A percentile compares a stretch with the other conserved stretches of the same genome.
Conservation (phyloP, 2,797 vertebrate species). For the Gobionotothen gibberifrons region DNA sequence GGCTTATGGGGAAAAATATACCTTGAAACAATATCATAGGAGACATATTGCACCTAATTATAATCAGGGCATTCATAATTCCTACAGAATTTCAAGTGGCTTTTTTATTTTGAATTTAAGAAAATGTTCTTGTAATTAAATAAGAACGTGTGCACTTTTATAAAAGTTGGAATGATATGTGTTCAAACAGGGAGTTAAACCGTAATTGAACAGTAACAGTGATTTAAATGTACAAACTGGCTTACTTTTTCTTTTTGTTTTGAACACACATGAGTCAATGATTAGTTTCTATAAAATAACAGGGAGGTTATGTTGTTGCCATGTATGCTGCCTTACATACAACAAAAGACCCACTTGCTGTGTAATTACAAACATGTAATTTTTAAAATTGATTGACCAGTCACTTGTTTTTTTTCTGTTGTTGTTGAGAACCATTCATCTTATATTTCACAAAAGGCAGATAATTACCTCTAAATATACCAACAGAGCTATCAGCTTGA, state of each 20-base stretch:
- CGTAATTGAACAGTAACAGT: neutral
- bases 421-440: neutral
- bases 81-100: neutral
- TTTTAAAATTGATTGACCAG: neutral
- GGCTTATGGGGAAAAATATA: neutral
- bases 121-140: neutral
- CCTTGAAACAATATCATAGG: neutral
- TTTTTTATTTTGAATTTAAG: constrained; percentile 19
- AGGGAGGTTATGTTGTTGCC: neutral
- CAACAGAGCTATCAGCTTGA: neutral
- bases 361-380: neutral
- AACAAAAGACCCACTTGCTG: neutral
- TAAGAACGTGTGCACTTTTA: neutral
- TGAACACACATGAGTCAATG: neutral
- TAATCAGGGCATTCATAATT: neutral
- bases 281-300: neutral
- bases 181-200: neutral
- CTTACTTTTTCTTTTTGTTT: neutral
- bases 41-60: neutral
- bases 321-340: neutral
- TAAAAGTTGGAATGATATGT: neutral
- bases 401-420: neutral
- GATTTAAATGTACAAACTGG: too few species aligned
- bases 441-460: neutral
- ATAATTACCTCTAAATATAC: neutral